A percentile compares a stretch with the other conserved stretches of the same genome.
These are phyloP conservation scores for Cataglyphis rosenhaueri DNA, from an alignment of 2,888 invertebrate species.

Conservation along the genomic window DNA sequence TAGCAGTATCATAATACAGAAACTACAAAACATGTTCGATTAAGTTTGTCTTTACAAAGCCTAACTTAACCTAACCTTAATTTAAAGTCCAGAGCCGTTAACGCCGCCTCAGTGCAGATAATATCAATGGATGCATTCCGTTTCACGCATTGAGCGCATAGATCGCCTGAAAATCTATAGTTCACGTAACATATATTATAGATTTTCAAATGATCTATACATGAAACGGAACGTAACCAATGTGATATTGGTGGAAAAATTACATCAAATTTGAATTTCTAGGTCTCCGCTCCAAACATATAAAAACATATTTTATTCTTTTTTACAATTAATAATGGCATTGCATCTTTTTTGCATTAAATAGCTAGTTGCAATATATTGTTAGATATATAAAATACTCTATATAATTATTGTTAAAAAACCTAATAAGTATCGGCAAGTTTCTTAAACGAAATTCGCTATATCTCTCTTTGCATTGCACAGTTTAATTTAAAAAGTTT, in stretches of 20 bases:
- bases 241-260: neutral
- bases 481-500: slow-evolving; percentile 53
- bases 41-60: neutral
- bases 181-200: too few species aligned
- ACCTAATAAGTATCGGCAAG: neutral
- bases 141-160: too few species aligned
- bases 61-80: too few species aligned
- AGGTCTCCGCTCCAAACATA: neutral
- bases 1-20: neutral
- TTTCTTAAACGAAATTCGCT: slow-evolving; percentile 5
- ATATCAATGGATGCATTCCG: too few species aligned
- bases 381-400: slow-evolving; percentile 24
- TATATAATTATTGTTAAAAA: slow-evolving; percentile 26
- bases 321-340: slow-evolving; percentile 13
- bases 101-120: too few species aligned
- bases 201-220: too few species aligned
- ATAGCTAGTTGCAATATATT: neutral
- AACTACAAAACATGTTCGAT: neutral
- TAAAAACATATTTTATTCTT: slow-evolving; percentile 21
- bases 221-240: too few species aligned
- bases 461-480: neutral
- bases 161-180: too few species aligned
- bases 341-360: slow-evolving; percentile 7
- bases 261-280: neutral
- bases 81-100: too few species aligned